Conservation (phyloP, 2,888 invertebrate species). For the Spialia ferax region DNA sequence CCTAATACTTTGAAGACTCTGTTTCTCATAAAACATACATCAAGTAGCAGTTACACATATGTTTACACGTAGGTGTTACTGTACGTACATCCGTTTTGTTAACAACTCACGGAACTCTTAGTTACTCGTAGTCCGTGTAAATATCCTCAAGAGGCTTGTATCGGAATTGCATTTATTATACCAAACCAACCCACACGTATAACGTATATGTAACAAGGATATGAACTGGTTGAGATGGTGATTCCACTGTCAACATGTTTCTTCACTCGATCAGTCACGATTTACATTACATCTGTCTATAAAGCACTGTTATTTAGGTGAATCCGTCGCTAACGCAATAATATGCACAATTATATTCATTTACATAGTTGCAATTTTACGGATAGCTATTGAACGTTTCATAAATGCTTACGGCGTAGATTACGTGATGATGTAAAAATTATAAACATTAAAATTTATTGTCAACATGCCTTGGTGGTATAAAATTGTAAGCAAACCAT, state of each 20-base stretch:
- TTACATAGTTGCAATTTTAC: neutral
- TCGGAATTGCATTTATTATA: neutral
- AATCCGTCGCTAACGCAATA: slow-evolving; percentile 20
- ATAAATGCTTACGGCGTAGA: too few relatives aligned
- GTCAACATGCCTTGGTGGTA: too few relatives aligned
- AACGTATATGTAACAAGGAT: slow-evolving; percentile 61
- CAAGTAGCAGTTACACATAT: slow-evolving; percentile 16
- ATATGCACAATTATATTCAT: neutral
- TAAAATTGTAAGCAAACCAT: too few relatives aligned
- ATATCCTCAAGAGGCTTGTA: neutral
- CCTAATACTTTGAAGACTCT: too few relatives aligned
- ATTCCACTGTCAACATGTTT: slow-evolving; percentile 53
- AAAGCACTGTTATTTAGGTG: slow-evolving; percentile 12
- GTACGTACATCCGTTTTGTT: neutral
- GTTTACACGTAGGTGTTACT: neutral
- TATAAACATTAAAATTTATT: too few relatives aligned
- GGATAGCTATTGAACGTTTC: neutral
- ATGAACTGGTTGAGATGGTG: slow-evolving; percentile 54
- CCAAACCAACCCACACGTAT: neutral
- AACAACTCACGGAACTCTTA: neutral
- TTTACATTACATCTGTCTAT: slow-evolving; percentile 39
- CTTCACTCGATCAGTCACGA: slow-evolving; percentile 60
- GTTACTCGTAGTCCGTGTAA: neutral
- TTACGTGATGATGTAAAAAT: too few relatives aligned
- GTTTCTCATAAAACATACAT: too few relatives aligned